Evolutionary conservation across 2,888 invertebrate genomes (phyloP), one percentile per base, ranked within the genome.

Genomic region (Pemphredon lugubris): DNA sequence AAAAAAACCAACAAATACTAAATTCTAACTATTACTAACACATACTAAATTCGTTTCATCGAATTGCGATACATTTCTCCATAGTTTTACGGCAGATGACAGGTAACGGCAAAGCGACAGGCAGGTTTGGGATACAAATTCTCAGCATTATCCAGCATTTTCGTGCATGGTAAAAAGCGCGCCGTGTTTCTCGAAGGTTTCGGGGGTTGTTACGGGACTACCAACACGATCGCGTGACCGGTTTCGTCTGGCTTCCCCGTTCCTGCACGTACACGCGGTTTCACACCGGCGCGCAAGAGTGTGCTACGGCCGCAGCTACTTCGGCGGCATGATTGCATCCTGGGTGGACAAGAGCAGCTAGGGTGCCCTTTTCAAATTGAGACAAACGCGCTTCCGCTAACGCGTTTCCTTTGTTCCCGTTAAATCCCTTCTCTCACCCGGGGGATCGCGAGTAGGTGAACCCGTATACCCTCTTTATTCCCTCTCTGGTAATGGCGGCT

Each of bases 321-420:
- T 54, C 26, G 32, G 14, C 48, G 44, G 39, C 61, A 50, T 21
- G 68, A 68, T 61, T 69, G 51, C 40, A 55, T 70, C 47, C 45
- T 23, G 40, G 54, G 13, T 16, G 40, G 71, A 66, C 37, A 50
- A 50, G 42, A 23, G 21, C 37, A 21, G 20, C 11, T 21, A 53
- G 48, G 37, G 14, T 40, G 20, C 42, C 37, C 53, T 39, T 40
- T 64, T 50, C 61, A 59, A 76, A 79, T 77, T 66, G 68, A 74
- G 59, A 77, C 50, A 67, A 73, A 69, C 71, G 57, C 58, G 53
- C 51, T 53, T 57, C 57, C 58, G 66, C 47, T 70, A 66, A 67
- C 60, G 66, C 50, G 53, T 68, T 65, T 77, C 61, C 40, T 65
- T 74, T 68, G 63, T 73, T 39, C 26, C 45, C 34, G 23, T 23